A percentile compares a stretch with the other conserved stretches of the same genome.
Conservation (phyloP, 1,140 invertebrate genomes). For the Ostrea edulis region DNA sequence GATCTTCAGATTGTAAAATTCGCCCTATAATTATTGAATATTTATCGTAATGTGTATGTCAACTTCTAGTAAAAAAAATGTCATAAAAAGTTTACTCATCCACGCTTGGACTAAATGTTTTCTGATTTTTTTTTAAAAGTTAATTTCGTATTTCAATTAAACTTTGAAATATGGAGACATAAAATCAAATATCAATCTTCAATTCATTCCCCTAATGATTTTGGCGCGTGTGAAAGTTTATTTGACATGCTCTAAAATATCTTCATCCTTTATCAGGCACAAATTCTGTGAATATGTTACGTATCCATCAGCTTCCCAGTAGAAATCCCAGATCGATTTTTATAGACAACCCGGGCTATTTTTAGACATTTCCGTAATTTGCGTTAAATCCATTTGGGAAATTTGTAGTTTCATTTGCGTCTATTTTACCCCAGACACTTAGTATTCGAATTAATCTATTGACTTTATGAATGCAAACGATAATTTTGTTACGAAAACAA, state of each 20-base stretch:
- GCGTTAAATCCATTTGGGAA: background rate
- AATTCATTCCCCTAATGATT: too few relatives aligned
- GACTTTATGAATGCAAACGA: background rate
- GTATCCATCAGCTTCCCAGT: background rate
- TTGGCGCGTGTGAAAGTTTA: background rate
- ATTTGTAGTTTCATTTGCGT: background rate
- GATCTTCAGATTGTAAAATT: too few relatives aligned
- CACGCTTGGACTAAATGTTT: too few relatives aligned
- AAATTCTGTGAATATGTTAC: background rate
- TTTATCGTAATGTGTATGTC: too few relatives aligned
- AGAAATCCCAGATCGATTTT: background rate
- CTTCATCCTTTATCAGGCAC: background rate
- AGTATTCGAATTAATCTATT: constrained; percentile 11
- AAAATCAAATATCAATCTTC: too few relatives aligned
- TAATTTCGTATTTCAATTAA: too few relatives aligned
- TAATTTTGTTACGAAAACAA: background rate
- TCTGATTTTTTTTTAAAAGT: too few relatives aligned
- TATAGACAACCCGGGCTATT: background rate
- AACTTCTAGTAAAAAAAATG: too few relatives aligned
- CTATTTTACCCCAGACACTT: background rate
- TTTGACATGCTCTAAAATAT: background rate
- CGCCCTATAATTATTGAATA: too few relatives aligned
- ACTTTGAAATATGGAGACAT: too few relatives aligned
- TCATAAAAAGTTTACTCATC: too few relatives aligned
- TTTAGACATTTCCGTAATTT: background rate